phyloP scores from a whole-genome alignment of 2,888 invertebrate species.

The Hesperia comma region DNA sequence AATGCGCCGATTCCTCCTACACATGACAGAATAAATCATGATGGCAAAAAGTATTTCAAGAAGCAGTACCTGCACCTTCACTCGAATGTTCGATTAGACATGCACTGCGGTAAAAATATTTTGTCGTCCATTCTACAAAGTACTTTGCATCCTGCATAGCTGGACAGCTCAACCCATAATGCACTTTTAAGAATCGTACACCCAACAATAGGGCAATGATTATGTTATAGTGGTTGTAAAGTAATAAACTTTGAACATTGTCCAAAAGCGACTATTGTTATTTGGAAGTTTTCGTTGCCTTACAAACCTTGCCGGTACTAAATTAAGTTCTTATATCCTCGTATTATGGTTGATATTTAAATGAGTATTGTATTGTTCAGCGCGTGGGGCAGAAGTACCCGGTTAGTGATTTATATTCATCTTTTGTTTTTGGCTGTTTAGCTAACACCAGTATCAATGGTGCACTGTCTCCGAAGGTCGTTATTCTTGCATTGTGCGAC shows the following conservation, averaged over 20 bases:
- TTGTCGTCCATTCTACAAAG: conserved; percentile 65
- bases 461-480: conserved; percentile 71
- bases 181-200: conserved; percentile 68
- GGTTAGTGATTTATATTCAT: conserved; percentile 77
- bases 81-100: conserved; percentile 68
- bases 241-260: conserved; percentile 71
- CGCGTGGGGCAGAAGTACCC: conserved; percentile 66
- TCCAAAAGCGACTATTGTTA: conserved; percentile 75
- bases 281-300: conserved; percentile 66
- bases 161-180: conserved; percentile 63
- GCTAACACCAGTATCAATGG: conserved; percentile 74
- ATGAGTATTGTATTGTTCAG: conserved; percentile 46
- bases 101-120: conserved; percentile 78
- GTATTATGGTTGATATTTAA: conserved; percentile 44
- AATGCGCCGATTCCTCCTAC: too few relatives aligned
- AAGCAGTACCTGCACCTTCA: conserved; percentile 45
- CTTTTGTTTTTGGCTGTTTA: conserved; percentile 83
- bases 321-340: conserved; percentile 45
- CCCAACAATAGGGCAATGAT: conserved; percentile 72
- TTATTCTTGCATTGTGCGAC: conserved; percentile 80
- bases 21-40: conserved; percentile 33
- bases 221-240: conserved; percentile 69
- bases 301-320: conserved; percentile 46
- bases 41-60: conserved; percentile 46
- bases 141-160: conserved; percentile 61